A percentile compares a stretch with the other conserved stretches of the same genome.
Conservation (phyloP, 2,113 vertebrate species). For the Osmerus mordax region DNA sequence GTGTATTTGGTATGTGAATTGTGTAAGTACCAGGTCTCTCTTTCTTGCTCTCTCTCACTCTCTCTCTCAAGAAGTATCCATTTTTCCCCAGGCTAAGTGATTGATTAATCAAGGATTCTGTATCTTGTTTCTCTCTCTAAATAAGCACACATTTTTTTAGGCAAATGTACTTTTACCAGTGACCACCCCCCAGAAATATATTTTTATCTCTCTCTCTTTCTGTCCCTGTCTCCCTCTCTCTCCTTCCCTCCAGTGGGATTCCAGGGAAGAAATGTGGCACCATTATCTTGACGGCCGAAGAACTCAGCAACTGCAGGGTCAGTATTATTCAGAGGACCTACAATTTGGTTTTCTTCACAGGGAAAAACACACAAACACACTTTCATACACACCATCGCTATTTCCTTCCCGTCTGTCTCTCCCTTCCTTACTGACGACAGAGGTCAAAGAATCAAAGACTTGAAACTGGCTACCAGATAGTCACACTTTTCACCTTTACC, state of each 20-base stretch:
- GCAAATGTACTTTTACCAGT: no score
- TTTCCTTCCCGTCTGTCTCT: no score
- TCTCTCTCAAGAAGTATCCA: no score
- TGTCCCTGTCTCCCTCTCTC: neutral
- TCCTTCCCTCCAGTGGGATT: slow-evolving; percentile 51
- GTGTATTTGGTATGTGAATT: neutral
- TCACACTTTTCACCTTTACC: neutral
- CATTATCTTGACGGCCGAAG: slow-evolving; percentile 58
- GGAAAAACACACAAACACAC: neutral
- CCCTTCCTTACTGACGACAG: neutral
- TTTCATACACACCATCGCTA: neutral
- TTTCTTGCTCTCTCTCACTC: no score
- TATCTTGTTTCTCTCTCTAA: no score
- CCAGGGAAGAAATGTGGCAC: slow-evolving; percentile 60
- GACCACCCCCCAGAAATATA: neutral
- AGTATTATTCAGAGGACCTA: slow-evolving; percentile 24
- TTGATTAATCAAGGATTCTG: no score
- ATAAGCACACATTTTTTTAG: no score
- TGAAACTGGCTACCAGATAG: neutral
- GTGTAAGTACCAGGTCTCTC: no score
- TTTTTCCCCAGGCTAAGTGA: no score
- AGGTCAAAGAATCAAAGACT: neutral
- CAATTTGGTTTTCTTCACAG: neutral
- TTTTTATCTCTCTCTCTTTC: neutral
- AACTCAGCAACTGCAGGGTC: slow-evolving; percentile 62